Conservation (phyloP, 2,113 vertebrate genomes). For the Phyllostomus discolor region DNA sequence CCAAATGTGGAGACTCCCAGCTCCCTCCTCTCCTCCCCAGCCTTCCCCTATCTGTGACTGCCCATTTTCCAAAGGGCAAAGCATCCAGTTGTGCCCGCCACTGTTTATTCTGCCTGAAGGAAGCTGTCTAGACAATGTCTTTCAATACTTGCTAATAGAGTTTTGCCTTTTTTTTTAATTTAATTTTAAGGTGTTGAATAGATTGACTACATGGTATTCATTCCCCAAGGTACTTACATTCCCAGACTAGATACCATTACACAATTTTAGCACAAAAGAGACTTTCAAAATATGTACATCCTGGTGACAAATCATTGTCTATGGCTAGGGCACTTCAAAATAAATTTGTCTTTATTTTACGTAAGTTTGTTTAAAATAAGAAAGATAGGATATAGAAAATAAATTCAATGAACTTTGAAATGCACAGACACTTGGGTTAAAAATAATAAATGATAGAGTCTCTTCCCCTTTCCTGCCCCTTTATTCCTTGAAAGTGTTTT, state of each 20-base stretch:
- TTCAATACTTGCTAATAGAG: constrained; percentile 28
- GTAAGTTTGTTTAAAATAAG: not conserved
- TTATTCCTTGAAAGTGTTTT: not conserved
- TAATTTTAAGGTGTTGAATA: constrained; percentile 51
- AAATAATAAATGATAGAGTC: not conserved
- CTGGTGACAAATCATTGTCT: not conserved
- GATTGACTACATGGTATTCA: not conserved
- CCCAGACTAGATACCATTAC: not conserved
- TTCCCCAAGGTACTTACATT: constrained; percentile 22
- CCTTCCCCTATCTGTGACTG: not conserved
- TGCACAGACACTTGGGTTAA: not conserved
- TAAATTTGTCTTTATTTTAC: not conserved
- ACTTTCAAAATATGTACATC: not conserved
- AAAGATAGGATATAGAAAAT: not conserved
- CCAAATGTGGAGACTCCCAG: not conserved
- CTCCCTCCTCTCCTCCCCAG: too few species aligned
- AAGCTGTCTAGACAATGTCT: constrained; percentile 62
- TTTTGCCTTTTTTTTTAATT: not conserved
- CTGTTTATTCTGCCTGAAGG: constrained; percentile 36
- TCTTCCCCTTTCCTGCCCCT: not conserved
- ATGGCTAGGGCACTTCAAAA: not conserved
- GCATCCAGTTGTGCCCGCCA: not conserved
- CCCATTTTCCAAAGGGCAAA: not conserved
- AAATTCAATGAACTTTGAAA: constrained; percentile 10
- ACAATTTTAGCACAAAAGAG: constrained; percentile 18